Evolutionary conservation across 2,113 vertebrate genomes (phyloP).

Genomic region (Callorhinus ursinus): DNA sequence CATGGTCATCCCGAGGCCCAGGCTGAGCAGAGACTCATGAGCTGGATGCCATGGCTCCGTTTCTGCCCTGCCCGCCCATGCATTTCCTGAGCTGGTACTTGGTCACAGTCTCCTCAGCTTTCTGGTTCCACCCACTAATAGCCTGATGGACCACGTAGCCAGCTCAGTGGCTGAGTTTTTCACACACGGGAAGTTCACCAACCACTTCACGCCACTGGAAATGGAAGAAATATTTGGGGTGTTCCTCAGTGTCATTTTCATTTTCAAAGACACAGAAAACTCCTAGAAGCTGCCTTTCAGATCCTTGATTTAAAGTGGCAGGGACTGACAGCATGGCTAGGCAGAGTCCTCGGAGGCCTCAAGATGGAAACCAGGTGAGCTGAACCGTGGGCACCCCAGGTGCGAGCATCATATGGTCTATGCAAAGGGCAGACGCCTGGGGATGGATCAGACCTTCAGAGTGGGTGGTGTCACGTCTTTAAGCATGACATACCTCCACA

Average conservation of each 20-base stretch:
- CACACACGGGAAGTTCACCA: not conserved
- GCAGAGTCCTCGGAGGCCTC: not conserved
- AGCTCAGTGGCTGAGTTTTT: not conserved
- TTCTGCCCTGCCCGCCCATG: fast-evolving
- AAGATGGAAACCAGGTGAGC: not conserved
- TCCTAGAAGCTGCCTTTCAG: not conserved
- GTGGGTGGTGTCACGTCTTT: not conserved
- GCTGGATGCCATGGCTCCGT: not conserved
- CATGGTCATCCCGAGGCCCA: fast-evolving
- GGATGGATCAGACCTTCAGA: not conserved
- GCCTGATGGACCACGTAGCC: not conserved
- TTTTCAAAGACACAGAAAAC: not conserved
- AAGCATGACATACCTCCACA: not conserved
- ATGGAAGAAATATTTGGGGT: not conserved
- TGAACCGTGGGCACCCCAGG: not conserved
- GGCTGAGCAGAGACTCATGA: no score
- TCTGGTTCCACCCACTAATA: not conserved
- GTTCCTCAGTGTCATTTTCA: not conserved
- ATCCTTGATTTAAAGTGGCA: not conserved
- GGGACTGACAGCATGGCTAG: not conserved
- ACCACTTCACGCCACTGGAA: not conserved
- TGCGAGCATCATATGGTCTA: not conserved
- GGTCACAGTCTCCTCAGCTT: not conserved
- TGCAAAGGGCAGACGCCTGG: not conserved
- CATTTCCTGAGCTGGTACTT: fast-evolving